Evolutionary conservation across 2,797 vertebrate genomes (phyloP).

Genomic region (Distichodus sexfasciatus): DNA sequence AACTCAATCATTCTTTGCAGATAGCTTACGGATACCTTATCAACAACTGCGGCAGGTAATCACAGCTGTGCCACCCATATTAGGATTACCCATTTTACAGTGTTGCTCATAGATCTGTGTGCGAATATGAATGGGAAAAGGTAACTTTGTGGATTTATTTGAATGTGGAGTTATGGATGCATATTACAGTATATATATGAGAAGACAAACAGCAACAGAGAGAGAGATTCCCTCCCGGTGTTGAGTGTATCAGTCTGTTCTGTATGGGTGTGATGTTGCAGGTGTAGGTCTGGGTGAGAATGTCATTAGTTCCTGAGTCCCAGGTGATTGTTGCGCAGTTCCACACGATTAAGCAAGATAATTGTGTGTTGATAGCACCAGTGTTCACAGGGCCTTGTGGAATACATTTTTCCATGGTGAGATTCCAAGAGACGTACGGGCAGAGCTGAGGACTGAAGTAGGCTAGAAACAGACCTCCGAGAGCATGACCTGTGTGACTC

Average conservation of each 20-base stretch:
- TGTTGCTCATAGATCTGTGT: not conserved
- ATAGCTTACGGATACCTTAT: not conserved
- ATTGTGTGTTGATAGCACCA: constrained; percentile 99
- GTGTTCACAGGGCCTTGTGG: constrained; percentile 93
- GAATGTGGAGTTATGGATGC: not conserved
- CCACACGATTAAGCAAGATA: constrained; percentile 99
- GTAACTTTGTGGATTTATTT: not conserved
- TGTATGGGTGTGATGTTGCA: constrained; percentile 87
- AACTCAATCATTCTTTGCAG: constrained; percentile 7
- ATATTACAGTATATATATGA: too few relatives aligned
- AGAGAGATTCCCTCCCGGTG: constrained; percentile 29
- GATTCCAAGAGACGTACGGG: not conserved
- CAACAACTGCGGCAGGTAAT: not conserved
- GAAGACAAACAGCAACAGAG: constrained; percentile 54
- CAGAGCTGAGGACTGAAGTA: not conserved
- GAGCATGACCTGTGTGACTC: not conserved
- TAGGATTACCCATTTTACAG: not conserved
- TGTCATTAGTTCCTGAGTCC: constrained; percentile 99
- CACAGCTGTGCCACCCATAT: not conserved
- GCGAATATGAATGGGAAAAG: not conserved
- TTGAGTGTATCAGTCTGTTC: constrained; percentile 73
- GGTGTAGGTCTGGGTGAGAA: constrained; percentile 97
- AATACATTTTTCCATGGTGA: constrained; percentile 83
- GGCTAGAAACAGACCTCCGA: not conserved
- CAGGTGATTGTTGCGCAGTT: constrained; percentile 99